Percentiles rank a stretch among this genome's conserved stretches.
Conservation (phyloP, 2,888 invertebrate genomes). For the Ophraella communa region DNA sequence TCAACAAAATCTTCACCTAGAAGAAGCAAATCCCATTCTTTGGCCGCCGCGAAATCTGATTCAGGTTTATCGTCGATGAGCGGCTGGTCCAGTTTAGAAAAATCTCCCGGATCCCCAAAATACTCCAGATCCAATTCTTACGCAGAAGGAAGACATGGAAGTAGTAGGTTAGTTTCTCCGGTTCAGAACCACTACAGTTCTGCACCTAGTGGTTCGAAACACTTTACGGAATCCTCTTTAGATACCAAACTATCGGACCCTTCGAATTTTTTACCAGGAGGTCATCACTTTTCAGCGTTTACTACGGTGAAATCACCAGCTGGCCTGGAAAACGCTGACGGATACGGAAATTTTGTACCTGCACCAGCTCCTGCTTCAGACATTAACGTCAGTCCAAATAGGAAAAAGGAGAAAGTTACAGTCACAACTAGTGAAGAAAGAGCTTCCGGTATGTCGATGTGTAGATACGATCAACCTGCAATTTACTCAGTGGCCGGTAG, state of each 20-base stretch:
- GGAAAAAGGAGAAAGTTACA: constrained; percentile 55
- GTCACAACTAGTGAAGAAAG: constrained; percentile 50
- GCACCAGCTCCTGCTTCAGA: constrained; percentile 63
- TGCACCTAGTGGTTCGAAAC: constrained; percentile 49
- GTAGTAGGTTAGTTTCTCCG: constrained; percentile 40
- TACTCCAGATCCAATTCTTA: constrained; percentile 54
- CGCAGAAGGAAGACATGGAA: constrained; percentile 31
- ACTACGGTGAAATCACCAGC: constrained; percentile 64
- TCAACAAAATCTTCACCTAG: constrained; percentile 77
- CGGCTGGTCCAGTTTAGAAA: constrained; percentile 84
- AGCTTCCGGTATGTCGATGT: constrained; percentile 58
- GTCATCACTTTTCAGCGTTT: constrained; percentile 64
- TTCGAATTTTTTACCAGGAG: constrained; percentile 57
- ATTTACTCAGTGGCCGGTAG: constrained; percentile 79
- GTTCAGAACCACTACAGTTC: constrained; percentile 27
- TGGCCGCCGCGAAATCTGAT: constrained; percentile 80
- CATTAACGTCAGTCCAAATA: constrained; percentile 62
- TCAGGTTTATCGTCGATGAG: constrained; percentile 88
- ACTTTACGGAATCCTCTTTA: constrained; percentile 66
- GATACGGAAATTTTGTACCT: constrained; percentile 63
- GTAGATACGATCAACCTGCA: constrained; percentile 67
- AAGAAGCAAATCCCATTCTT: constrained; percentile 66
- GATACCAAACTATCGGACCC: constrained; percentile 60
- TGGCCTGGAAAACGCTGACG: constrained; percentile 59
- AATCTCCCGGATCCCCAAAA: constrained; percentile 83